A percentile compares a stretch with the other conserved stretches of the same genome.
Evolutionary conservation across 2,888 invertebrate species (phyloP).

Genomic region (Tipula lateralis): DNA sequence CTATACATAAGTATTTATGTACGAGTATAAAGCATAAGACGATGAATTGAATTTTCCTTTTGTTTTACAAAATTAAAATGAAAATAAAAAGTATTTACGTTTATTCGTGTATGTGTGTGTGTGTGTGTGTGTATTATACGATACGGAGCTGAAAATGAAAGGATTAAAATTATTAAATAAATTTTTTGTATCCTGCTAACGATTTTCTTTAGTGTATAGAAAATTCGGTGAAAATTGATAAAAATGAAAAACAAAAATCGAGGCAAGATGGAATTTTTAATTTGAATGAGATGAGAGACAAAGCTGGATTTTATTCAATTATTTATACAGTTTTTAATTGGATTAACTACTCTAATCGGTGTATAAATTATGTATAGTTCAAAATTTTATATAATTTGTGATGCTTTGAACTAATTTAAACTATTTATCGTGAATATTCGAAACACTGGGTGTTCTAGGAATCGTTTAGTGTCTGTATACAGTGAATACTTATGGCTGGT

Average conservation of each 20-base stretch:
- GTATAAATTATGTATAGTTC: background rate
- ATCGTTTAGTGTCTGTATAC: too few species aligned
- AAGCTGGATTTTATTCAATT: background rate
- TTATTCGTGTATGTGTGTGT: background rate
- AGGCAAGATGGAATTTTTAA: background rate
- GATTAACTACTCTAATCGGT: conserved; percentile 7
- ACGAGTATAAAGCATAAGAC: background rate
- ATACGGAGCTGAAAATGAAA: background rate
- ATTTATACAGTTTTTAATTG: background rate
- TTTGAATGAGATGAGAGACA: background rate
- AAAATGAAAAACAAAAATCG: background rate
- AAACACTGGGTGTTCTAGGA: too few species aligned
- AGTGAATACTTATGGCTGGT: too few species aligned
- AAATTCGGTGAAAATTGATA: conserved; percentile 11
- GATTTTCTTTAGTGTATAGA: background rate
- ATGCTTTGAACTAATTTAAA: too few species aligned
- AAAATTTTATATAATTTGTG: background rate
- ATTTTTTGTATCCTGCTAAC: background rate
- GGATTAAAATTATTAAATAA: background rate
- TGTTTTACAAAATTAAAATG: background rate
- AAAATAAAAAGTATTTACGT: background rate
- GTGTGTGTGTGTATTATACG: background rate
- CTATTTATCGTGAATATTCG: too few species aligned
- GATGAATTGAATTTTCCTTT: background rate
- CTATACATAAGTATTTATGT: background rate